These are phyloP conservation scores for Formica aserva DNA, from an alignment of 2,888 invertebrate genomes.

Conservation along the genomic window DNA sequence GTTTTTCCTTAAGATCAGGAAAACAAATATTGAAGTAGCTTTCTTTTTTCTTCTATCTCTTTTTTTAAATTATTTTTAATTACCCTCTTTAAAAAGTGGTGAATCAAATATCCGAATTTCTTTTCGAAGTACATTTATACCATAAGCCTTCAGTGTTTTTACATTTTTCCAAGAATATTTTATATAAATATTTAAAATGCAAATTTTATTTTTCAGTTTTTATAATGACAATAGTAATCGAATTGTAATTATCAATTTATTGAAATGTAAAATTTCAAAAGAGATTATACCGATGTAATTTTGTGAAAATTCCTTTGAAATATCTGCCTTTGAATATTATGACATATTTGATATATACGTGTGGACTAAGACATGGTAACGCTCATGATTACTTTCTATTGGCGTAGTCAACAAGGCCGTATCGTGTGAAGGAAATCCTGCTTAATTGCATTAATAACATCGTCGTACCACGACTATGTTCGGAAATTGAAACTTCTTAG, in stretches of 20 bases:
- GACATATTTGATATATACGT: not conserved
- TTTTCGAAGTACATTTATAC: not conserved
- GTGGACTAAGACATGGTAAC: not conserved
- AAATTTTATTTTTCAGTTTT: not conserved
- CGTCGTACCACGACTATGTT: constrained; percentile 56
- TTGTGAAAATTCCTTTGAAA: not conserved
- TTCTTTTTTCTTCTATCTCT: not conserved
- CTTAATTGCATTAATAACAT: constrained; percentile 61
- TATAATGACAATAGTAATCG: not conserved
- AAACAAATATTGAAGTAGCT: not conserved
- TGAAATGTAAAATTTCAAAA: not conserved
- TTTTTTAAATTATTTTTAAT: not conserved
- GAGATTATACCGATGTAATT: not conserved
- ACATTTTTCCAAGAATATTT: not conserved
- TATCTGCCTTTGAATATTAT: not conserved
- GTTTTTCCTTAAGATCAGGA: not conserved
- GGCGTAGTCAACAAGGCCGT: constrained; percentile 34
- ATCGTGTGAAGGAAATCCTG: constrained; percentile 60
- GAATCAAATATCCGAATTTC: not conserved
- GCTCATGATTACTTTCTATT: constrained; percentile 30
- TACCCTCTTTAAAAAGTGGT: not conserved
- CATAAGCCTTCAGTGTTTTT: not conserved
- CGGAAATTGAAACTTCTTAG: constrained; percentile 66
- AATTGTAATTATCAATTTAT: not conserved
- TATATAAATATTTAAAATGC: not conserved